Base-by-base conservation (phyloP, 2,113 vertebrate species). In the Dascyllus trimaculatus region DNA sequence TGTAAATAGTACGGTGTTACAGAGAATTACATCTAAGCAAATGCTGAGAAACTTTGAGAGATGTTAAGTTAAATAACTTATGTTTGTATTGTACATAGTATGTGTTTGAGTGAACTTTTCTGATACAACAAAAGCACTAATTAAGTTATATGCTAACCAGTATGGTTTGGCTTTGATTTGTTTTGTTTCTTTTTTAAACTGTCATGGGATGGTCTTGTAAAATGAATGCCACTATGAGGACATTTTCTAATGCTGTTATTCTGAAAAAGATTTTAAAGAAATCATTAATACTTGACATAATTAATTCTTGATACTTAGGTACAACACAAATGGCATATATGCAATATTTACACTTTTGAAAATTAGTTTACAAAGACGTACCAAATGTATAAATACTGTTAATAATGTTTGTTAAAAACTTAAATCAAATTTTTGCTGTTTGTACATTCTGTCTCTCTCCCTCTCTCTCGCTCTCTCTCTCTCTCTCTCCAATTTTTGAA, bases 301-400 rank as follows among this genome's bases (percentile, higher is more conserved):
- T 92, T 89, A 80, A 91, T 87, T 94, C 91, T 93, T 95, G 93
- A 90, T 95, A 93, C 84, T 95, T 95, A 93, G 96, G 96, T 96
- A 98, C 96, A 96, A 95, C 96, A 95, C 93, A 94, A 94, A 95
- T 95, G 95, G 96, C 96, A 96, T 97, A 98, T 99, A 99, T 99
- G 97, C 97, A 99, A 98, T 97, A 98, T 96, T 96, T 96, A 97
- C 95, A 96, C 95, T 95, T 95, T 96, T 96, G 84, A 81, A 87
- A 93, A 94, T 97, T 97, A 97, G 96, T 99, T 99, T 98, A 98
- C 97, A 97, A 95, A 96, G 95, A 94, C 88, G 93, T 97, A 99
- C 97, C 97, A 98, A 98, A 98, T 96, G 96, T 97, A 95, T 96
- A 97, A 96, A 96, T 95, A 95, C 75, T 91, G 89, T 95, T 94